Conservation (phyloP, 2,113 vertebrate genomes). For the Equus quagga region DNA sequence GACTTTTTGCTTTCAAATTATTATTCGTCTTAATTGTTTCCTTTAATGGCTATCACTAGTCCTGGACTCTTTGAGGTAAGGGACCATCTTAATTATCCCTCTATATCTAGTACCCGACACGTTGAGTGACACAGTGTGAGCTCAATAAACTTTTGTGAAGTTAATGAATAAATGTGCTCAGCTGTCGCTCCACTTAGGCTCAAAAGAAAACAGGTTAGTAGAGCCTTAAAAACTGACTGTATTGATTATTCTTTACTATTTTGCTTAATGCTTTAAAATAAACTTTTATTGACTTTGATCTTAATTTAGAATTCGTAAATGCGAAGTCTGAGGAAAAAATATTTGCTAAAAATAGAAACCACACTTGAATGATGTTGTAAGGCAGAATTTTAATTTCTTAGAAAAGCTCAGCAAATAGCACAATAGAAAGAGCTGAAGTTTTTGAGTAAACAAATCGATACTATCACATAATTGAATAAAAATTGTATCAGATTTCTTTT, state of each 20-base stretch:
- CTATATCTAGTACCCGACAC: accelerated
- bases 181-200: accelerated
- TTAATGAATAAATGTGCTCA: accelerated
- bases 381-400: neutral
- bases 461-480: neutral
- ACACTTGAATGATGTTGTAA: neutral
- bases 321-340: neutral
- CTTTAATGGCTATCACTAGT: accelerated
- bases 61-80: accelerated
- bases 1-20: too few relatives aligned
- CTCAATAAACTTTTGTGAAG: accelerated
- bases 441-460: neutral
- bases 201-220: neutral
- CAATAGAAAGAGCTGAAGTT: neutral
- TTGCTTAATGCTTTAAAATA: neutral
- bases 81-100: accelerated
- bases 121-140: accelerated
- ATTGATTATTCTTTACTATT: neutral
- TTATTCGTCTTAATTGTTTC: neutral
- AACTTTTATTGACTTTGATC: neutral
- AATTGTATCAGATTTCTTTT: neutral
- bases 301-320: neutral
- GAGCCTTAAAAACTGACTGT: accelerated
- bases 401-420: neutral
- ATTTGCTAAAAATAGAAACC: neutral